A percentile compares a stretch with the other conserved stretches of the same genome.
These are phyloP conservation scores for Betta splendens DNA, from an alignment of 2,797 vertebrate genomes.

Conservation along the genomic window DNA sequence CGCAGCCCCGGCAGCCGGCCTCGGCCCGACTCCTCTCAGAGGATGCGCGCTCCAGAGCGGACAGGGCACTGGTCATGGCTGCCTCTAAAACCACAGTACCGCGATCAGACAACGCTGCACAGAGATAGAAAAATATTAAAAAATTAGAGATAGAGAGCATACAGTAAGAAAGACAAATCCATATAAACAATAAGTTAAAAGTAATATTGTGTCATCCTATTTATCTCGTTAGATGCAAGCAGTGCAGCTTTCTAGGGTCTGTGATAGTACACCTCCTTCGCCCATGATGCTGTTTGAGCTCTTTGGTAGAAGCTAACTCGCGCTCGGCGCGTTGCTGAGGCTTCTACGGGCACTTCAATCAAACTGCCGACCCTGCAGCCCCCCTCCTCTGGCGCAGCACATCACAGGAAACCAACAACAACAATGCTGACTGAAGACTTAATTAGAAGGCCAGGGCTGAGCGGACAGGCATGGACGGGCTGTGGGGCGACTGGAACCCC, in stretches of 20 bases:
- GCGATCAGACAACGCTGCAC: conserved; percentile 87
- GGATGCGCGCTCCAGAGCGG: conserved; percentile 80
- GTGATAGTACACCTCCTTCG: conserved; percentile 56
- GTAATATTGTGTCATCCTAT: too few relatives aligned
- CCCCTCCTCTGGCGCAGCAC: conserved; percentile 65
- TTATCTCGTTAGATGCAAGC: too few relatives aligned
- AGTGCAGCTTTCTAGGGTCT: conserved; percentile 39
- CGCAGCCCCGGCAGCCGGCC: conserved; percentile 80
- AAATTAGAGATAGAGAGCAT: conserved; percentile 2
- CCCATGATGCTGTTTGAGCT: conserved; percentile 73
- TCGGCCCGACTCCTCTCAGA: conserved; percentile 79
- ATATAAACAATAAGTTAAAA: too few relatives aligned
- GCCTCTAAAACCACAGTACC: conserved; percentile 92
- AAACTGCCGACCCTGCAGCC: conserved; percentile 60
- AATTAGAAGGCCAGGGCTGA: conserved; percentile 79
- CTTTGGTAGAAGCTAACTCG: conserved; percentile 73
- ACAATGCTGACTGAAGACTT: conserved; percentile 80
- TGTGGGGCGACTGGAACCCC: conserved; percentile 38
- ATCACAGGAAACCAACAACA: conserved; percentile 77
- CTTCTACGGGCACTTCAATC: conserved; percentile 75
- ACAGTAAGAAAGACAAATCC: background rate
- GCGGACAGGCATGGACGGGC: conserved; percentile 59
- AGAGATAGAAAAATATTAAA: background rate
- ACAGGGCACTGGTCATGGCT: conserved; percentile 84
- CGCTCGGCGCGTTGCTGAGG: conserved; percentile 65